phyloP scores from a whole-genome alignment of 1,140 invertebrate genomes.

The Sitodiplosis mosellana region DNA sequence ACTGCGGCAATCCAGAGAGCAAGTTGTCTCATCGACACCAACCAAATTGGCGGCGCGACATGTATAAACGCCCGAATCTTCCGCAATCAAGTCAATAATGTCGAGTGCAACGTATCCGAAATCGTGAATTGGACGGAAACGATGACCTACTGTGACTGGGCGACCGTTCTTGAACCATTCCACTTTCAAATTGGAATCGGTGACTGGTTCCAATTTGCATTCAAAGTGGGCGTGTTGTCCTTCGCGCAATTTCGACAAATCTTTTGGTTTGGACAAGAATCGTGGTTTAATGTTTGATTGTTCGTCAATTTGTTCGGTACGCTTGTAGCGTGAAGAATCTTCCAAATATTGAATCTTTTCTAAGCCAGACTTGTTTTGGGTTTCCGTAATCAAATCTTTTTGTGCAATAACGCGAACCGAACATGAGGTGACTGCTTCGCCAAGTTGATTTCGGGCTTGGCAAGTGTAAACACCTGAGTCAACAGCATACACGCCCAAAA shows the following conservation, averaged over 20 bases:
- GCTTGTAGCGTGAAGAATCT: conserved; percentile 68
- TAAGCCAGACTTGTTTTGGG: conserved; percentile 68
- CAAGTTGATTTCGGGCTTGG: conserved; percentile 75
- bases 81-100: conserved; percentile 76
- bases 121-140: conserved; percentile 87
- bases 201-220: conserved; percentile 90
- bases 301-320: conserved; percentile 66
- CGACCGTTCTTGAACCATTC: conserved; percentile 88
- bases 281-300: conserved; percentile 60
- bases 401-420: conserved; percentile 75
- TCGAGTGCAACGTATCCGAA: conserved; percentile 89
- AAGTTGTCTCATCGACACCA: conserved; percentile 69
- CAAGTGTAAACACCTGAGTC: conserved; percentile 94
- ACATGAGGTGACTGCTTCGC: conserved; percentile 86
- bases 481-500: conserved; percentile 87
- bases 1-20: conserved; percentile 47
- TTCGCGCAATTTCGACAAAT: conserved; percentile 66
- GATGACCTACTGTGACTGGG: conserved; percentile 70
- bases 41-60: conserved; percentile 67
- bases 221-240: conserved; percentile 92
- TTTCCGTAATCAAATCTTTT: conserved; percentile 65
- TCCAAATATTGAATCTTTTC: conserved; percentile 84
- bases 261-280: conserved; percentile 74
- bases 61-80: conserved; percentile 87
- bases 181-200: conserved; percentile 81